phyloP scores from a whole-genome alignment of 2,113 vertebrate genomes.

The Prochilodus magdalenae region DNA sequence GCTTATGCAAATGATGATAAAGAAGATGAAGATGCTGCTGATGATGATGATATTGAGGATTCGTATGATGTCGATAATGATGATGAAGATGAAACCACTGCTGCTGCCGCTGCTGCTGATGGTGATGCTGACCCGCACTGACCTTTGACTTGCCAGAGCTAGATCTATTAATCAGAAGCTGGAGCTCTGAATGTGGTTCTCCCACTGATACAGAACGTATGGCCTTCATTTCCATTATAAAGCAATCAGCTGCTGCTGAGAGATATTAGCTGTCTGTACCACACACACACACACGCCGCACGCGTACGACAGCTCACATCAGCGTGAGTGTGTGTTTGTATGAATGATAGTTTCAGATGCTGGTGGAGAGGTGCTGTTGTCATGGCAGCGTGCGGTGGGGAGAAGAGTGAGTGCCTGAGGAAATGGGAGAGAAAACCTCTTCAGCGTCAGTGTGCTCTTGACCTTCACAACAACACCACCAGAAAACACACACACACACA shows the following conservation, averaged over 20 bases:
- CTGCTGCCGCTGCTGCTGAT: neutral
- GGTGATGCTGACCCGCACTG: neutral
- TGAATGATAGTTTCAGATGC: neutral
- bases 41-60: neutral
- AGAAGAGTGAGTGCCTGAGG: constrained; percentile 37
- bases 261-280: neutral
- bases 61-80: neutral
- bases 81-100: neutral
- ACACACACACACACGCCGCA: neutral
- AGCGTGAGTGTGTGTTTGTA: neutral
- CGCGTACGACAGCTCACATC: neutral
- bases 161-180: no score
- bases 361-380: constrained; percentile 44
- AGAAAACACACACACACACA: neutral
- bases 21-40: neutral
- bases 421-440: constrained; percentile 47
- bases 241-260: no score
- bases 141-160: neutral
- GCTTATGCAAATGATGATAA: neutral
- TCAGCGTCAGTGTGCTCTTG: constrained; percentile 48
- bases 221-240: neutral
- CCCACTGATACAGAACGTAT: neutral
- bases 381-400: constrained; percentile 45
- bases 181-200: neutral
- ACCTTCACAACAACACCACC: constrained; percentile 54